Evolutionary conservation across 1,140 invertebrate species (phyloP).

Genomic region (Macrobrachium rosenbergii): DNA sequence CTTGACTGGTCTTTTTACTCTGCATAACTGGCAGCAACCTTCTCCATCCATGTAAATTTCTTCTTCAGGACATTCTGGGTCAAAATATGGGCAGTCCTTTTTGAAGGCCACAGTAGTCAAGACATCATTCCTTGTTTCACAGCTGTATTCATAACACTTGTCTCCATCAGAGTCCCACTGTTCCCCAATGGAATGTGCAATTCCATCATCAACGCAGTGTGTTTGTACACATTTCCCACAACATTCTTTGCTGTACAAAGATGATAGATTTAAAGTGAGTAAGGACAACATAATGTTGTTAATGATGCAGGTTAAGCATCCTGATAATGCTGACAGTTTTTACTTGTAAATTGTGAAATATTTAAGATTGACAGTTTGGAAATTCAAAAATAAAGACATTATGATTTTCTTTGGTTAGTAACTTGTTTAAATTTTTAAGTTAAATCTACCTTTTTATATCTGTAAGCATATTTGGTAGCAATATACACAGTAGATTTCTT

Average conservation of each 20-base stretch:
- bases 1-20: slow-evolving; percentile 58
- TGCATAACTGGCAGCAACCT: slow-evolving; percentile 67
- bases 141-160: slow-evolving; percentile 67
- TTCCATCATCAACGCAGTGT: slow-evolving; percentile 76
- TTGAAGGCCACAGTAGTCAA: slow-evolving; percentile 59
- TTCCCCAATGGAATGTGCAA: slow-evolving; percentile 71
- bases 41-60: slow-evolving; percentile 63
- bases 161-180: slow-evolving; percentile 66
- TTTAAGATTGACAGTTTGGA: too few relatives aligned
- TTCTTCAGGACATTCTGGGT: slow-evolving; percentile 65
- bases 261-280: background rate
- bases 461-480: too few relatives aligned
- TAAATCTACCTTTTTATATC: too few relatives aligned
- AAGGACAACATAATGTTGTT: background rate
- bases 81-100: slow-evolving; percentile 62
- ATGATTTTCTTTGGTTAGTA: too few relatives aligned
- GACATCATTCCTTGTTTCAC: slow-evolving; percentile 62
- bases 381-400: too few relatives aligned
- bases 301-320: background rate
- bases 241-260: slow-evolving; percentile 72
- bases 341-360: too few relatives aligned
- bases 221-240: slow-evolving; percentile 81
- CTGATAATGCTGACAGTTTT: too few relatives aligned
- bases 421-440: too few relatives aligned
- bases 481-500: too few relatives aligned